Evolutionary conservation across 1,140 invertebrate genomes (phyloP).

Genomic region (Drosophila tristis): DNA sequence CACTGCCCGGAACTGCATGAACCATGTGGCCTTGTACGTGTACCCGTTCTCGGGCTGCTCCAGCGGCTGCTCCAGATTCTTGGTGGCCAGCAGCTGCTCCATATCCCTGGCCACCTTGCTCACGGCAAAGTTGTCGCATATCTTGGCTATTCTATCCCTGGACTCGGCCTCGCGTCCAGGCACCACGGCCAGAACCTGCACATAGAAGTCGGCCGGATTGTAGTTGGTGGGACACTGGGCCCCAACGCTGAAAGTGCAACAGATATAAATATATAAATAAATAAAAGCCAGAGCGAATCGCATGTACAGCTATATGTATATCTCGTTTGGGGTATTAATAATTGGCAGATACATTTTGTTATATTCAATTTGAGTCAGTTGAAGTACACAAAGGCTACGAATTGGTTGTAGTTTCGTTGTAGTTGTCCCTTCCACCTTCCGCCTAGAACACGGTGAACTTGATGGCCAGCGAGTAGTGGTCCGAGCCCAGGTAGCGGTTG

Average conservation of each 20-base stretch:
- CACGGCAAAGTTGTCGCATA: conserved; percentile 90
- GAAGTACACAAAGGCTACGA: no score
- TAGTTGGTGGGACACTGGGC: conserved; percentile 93
- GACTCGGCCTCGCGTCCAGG: conserved; percentile 92
- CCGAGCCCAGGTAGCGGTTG: conserved; percentile 89
- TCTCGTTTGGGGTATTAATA: no score
- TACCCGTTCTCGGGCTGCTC: conserved; percentile 81
- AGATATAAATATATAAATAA: neutral
- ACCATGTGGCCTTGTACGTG: conserved; percentile 94
- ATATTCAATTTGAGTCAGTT: no score
- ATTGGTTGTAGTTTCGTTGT: no score
- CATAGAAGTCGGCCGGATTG: conserved; percentile 98
- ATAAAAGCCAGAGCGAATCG: no score
- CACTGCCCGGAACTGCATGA: conserved; percentile 93
- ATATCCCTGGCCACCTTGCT: conserved; percentile 85
- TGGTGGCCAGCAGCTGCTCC: conserved; percentile 75
- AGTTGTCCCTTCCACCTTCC: no score
- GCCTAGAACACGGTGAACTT: neutral
- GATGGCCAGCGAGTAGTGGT: conserved; percentile 85
- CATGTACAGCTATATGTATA: no score
- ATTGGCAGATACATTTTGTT: no score
- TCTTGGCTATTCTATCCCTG: conserved; percentile 89
- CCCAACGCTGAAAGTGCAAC: conserved; percentile 86
- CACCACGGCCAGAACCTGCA: conserved; percentile 94
- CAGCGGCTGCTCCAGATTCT: conserved; percentile 78